A percentile compares a stretch with the other conserved stretches of the same genome.
Evolutionary conservation across 1,140 invertebrate genomes (phyloP).

Genomic region (Agrypnia vestita): DNA sequence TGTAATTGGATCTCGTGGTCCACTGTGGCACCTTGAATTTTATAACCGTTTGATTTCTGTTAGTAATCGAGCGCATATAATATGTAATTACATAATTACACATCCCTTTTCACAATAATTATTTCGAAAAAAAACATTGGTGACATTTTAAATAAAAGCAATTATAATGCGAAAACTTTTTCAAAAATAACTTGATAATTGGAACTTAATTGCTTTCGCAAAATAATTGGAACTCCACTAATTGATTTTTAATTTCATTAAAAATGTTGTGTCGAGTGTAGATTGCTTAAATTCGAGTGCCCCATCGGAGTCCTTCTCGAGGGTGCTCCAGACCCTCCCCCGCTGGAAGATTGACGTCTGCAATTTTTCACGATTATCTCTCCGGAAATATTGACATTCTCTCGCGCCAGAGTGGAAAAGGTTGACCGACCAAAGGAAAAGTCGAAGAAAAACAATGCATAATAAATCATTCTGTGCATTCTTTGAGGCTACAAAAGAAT

Average conservation of each 20-base stretch:
- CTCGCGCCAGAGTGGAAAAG: slow-evolving; percentile 26
- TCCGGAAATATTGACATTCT: slow-evolving; percentile 41
- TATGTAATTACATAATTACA: too few species aligned
- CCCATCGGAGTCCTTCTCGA: neutral
- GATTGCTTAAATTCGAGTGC: slow-evolving; percentile 24
- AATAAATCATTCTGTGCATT: slow-evolving; percentile 24
- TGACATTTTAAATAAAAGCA: neutral
- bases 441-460: slow-evolving; percentile 22
- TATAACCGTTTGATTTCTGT: too few species aligned
- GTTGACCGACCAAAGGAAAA: slow-evolving; percentile 26
- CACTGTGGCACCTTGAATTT: too few species aligned
- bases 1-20: too few species aligned
- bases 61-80: too few species aligned
- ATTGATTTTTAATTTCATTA: slow-evolving; percentile 44
- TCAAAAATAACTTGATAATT: neutral
- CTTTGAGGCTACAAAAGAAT: neutral
- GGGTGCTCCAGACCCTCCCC: neutral
- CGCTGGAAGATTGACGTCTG: slow-evolving; percentile 34
- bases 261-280: slow-evolving; percentile 28
- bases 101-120: too few species aligned
- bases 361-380: slow-evolving; percentile 44
- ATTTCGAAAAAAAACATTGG: too few species aligned
- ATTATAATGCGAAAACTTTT: neutral
- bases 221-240: slow-evolving; percentile 37
- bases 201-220: slow-evolving; percentile 12